Evolutionary conservation across 2,888 invertebrate genomes (phyloP), one percentile per base, ranked within the genome.

Genomic region (Chloroclysta siterata): DNA sequence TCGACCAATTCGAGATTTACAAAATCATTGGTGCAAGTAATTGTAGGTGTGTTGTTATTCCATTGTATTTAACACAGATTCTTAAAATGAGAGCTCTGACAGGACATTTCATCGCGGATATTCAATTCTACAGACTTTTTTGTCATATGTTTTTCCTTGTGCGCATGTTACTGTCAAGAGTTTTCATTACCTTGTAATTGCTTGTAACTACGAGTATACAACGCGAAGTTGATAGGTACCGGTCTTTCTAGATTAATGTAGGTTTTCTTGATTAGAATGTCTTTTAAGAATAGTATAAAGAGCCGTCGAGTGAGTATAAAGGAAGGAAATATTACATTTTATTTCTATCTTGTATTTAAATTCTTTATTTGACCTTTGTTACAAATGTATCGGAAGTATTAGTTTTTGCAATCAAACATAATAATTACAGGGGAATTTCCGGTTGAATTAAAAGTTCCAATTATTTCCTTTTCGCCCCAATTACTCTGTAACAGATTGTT

Each of bases 371-470:
- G 55, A 64, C 52, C 55, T 63, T 56, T 48, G 33, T 51, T 59
- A 28, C 7, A 47, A 57, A 58, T 64, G 46, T 64, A 70, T 66
- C 61, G 69, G 67, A 73, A 71, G 69, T 63, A 60, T 61, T 69
- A 53, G 61, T 62, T 56, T 54, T 50, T 48, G 53, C 53, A 47
- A 64, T 66, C 15, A 41, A 65, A 57, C 63, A 56, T 71, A 66
- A 55, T n/a, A 28, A 50, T 50, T 46, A 55, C 41, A 44, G 48
- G 15, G 17, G 15, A 15, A 36, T 63, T 75, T 74, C 69, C 71
- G 71, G 69, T 59, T 52, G 65, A 68, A 67, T 66, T 66, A 44
- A 69, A 73, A 70, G 62, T 60, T 68, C 54, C 42, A 63, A 65
- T 39, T 39, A 39, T 39, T 39, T 33, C 33, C 8, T 33, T 33